These are phyloP conservation scores for Eretmochelys imbricata DNA, from an alignment of 2,113 vertebrate species.

Conservation along the genomic window DNA sequence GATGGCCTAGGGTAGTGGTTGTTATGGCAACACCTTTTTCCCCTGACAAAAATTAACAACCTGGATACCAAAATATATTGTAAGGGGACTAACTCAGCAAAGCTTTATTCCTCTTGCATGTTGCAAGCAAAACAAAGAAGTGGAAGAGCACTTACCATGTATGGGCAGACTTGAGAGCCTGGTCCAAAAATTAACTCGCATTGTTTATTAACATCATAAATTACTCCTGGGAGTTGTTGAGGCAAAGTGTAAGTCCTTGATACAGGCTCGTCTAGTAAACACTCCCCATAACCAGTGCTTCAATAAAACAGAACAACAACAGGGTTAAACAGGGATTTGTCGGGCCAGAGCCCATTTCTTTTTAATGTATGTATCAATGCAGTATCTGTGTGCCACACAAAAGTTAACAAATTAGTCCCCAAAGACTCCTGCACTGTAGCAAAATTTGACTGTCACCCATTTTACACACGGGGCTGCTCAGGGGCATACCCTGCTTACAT, in stretches of 20 bases:
- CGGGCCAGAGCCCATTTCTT: background rate
- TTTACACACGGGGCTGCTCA: background rate
- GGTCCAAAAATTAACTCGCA: constrained; percentile 99
- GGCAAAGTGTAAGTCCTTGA: constrained; percentile 90
- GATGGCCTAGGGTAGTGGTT: background rate
- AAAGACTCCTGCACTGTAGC: background rate
- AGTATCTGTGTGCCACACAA: background rate
- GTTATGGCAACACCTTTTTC: background rate
- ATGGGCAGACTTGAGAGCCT: constrained; percentile 97
- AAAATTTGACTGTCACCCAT: background rate
- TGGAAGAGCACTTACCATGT: constrained; percentile 90
- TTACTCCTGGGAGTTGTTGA: constrained; percentile 91
- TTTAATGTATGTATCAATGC: background rate
- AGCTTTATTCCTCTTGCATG: background rate
- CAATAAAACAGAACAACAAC: constrained; percentile 80
- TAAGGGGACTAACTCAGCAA: background rate
- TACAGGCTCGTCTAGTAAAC: constrained; percentile 94
- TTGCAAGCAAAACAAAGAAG: constrained; percentile 34
- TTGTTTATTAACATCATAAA: constrained; percentile 97
- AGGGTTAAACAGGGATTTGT: background rate
- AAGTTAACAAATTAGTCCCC: background rate
- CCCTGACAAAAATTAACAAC: background rate
- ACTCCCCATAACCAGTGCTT: constrained; percentile 98
- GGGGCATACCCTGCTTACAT: background rate
- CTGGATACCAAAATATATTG: background rate